Evolutionary conservation across 1,140 invertebrate species (phyloP), one percentile per base, ranked within the genome.

Genomic region (Caenorhabditis remanei): DNA sequence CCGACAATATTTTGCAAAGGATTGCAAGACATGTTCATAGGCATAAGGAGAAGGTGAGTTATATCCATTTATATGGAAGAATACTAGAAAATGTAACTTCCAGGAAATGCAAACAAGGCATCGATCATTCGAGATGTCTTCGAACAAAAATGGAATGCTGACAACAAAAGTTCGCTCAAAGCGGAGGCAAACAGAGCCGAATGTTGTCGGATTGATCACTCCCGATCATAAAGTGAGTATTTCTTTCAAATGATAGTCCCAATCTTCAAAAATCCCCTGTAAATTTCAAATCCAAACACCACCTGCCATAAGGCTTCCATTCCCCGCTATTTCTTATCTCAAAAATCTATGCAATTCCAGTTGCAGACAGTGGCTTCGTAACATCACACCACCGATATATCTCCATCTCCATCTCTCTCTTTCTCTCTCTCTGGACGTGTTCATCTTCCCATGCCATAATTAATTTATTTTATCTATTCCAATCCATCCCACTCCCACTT

Each of bases 81-180:
- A 63, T 32, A 43, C 14, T 21, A 11, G 1, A 40, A 56, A 43
- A 53, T 19, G 21, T 43, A 14, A 1, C 24, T 79, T 84, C 21
- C n/a, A 55, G 90, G 56, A 90, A n/a, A 41, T 90, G 89, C 75
- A 87, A 90, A 43, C 89, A 41, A 50, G 90, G 41, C 67, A 90
- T 85, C 63, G 87, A 46, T 71, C 87, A 83, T 71, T 85, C n/a
- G 83, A 85, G 50, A 85, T 88, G 65, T 67, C 41, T 41, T 61
- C 88, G 7, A 89, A 85, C 40, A 89, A 85, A 40, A 79, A 89
- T 14, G 86, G 90, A 21, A 61, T 87, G 50, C 55, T 88, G 55
- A 85, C 65, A 14, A 82, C 84, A 2, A 85, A 75, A 85, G 87
- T 88, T 16, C 46, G 71, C n/a, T 63, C 63, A 11, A 84, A 85